Base-by-base conservation (phyloP, 2,888 invertebrate genomes). In the Cryptophagus acutangulus region DNA sequence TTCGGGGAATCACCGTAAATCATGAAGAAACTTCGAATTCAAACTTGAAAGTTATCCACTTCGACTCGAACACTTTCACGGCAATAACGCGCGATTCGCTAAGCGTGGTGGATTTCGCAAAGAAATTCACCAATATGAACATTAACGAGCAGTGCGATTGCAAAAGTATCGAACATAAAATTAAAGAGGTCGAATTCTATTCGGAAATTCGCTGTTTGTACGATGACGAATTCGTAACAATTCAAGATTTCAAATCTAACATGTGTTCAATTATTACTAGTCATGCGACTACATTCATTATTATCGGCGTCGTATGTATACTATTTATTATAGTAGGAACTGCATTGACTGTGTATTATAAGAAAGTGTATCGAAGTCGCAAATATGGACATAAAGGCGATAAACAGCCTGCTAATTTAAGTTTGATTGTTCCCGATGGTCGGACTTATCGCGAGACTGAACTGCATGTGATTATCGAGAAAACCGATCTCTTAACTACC, bases 361-460 rank as follows among this genome's bases (percentile, higher is more conserved):
- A 67, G 28, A 62, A 62, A 40, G 62, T 67, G 30, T 67, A 69
- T 25, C 59, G 60, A 30, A 63, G 67, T 36, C 63, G 62, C 18
- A 66, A 69, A 40, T 68, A 70, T 31, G 65, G 63, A 1, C n/a
- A n/a, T n/a, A 58, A 55, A 31, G 52, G 62, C 71, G 76, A 64
- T 69, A 41, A 31, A 2, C 45, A 37, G 2, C 47, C 38, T 2
- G 77, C 72, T 15, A 62, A 61, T 59, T 52, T 82, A 54, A 78
- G 80, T 61, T 74, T 88, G 66, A 84, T 89, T 36, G 77, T 87
- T 59, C 88, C 89, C 1, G 88, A 88, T 55, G 83, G 86, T 1
- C 77, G 84, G 60, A 83, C 87, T 10, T 90, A 89, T 63, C 76
- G 83, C 59, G 88, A 90, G 71, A 89, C 89, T 6, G 88, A 90